Percentiles rank a stretch among this genome's conserved stretches.
Evolutionary conservation across 1,140 invertebrate genomes (phyloP).

Genomic region (Drosophila athabasca): DNA sequence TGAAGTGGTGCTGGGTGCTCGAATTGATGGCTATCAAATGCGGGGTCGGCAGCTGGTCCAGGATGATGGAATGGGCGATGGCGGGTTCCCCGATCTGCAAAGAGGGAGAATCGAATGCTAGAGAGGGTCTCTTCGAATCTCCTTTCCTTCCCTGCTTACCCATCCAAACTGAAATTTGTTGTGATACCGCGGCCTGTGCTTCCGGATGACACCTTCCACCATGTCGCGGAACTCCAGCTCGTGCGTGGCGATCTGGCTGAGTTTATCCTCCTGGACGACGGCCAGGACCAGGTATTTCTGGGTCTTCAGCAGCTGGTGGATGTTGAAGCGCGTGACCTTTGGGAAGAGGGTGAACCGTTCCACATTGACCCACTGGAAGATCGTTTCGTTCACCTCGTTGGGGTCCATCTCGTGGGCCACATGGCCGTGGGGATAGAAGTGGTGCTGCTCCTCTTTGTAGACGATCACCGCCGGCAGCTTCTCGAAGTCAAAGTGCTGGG

Average conservation of each 20-base stretch:
- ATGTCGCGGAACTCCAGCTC: constrained; percentile 94
- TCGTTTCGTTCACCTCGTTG: constrained; percentile 86
- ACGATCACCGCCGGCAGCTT: constrained; percentile 90
- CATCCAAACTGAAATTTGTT: constrained; percentile 96
- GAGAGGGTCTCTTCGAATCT: too few relatives aligned
- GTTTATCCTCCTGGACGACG: constrained; percentile 94
- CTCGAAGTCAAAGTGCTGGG: constrained; percentile 87
- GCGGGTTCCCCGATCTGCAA: constrained; percentile 89
- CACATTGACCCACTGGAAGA: constrained; percentile 94
- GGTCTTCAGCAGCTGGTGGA: constrained; percentile 92
- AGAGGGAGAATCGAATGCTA: neutral
- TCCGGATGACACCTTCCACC: constrained; percentile 92
- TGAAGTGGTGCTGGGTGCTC: constrained; percentile 94
- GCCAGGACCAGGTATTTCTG: constrained; percentile 94
- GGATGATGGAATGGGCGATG: constrained; percentile 95
- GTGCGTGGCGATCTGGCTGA: constrained; percentile 91
- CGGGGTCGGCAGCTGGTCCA: constrained; percentile 92
- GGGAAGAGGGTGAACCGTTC: constrained; percentile 96
- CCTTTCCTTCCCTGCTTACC: constrained; percentile 81
- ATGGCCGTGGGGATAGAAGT: constrained; percentile 87
- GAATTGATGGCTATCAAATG: constrained; percentile 95
- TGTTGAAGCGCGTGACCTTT: constrained; percentile 91
- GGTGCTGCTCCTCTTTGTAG: constrained; percentile 91
- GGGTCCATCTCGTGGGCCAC: constrained; percentile 84
- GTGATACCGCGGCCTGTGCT: constrained; percentile 91